Base-by-base conservation (phyloP, 2,888 invertebrate genomes). In the Fragum fragum region DNA sequence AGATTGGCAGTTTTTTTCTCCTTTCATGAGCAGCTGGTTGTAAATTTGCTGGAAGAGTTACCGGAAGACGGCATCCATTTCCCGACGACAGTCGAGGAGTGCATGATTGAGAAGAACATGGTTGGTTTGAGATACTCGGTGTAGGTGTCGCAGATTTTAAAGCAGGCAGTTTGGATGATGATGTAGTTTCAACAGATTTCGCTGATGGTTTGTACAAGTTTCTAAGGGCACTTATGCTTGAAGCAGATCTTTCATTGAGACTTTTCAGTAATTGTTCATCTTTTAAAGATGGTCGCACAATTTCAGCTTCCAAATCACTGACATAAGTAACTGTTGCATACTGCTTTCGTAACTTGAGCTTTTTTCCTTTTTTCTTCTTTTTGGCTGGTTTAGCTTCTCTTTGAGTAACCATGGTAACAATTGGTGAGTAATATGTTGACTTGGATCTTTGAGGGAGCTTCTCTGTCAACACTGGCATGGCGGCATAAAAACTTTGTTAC, bases 1-100 rank as follows among this genome's bases (percentile, higher is more conserved):
- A 74, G 26, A 92, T 82, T 16, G 92, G 90, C 42, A 90, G 82
- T 75, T 88, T 91, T 70, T 90, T 91, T 21, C 89, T 76, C 18
- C 88, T 72, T 63, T 90, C 89, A 82, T 81, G 85, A 39, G 87
- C 86, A 36, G 80, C 76, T 1, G 87, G 89, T 68, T 85, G 85
- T 55, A 83, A 78, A 66, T 75, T 76, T 53, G 76, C 39, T 14
- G 85, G 87, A 55, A 87, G 76, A 0, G 83, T 74, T 9, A 79
- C 39, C 21, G 87, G 80, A 32, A 83, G 71, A 42, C 85, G 75
- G 68, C 76, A 80, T 3, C 47, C 47, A 14, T 47, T 47, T 9
- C 81, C 85, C 5, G 75, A 61, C 16, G 81, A 74, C 21, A 83
- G 73, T 57, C 83, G 47, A 29, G 83, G 83, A 23, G 83, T 76